Base-by-base conservation (phyloP, 2,888 invertebrate species). In the Bugulina stolonifera region DNA sequence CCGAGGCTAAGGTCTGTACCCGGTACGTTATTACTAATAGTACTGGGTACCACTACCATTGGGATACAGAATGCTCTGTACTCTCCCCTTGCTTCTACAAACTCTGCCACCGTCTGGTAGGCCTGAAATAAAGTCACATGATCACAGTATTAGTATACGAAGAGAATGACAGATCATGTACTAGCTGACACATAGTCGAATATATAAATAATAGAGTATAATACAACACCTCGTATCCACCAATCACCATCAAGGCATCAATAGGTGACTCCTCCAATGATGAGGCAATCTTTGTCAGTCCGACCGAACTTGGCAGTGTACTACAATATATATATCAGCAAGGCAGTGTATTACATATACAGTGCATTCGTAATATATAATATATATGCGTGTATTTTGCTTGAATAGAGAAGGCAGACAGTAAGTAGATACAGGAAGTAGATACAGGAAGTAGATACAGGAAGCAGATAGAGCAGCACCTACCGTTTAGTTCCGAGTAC, bases 1-100 rank as follows among this genome's bases (percentile, higher is more conserved):
- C 98, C 99, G 64, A 99, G 88, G 1, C 94, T 94, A 87, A 98
- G 96, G 85, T 97, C 96, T 0, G 96, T 96, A 72, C 99, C 99
- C 73, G 99, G 99, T 73, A 99, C 95, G 84, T 99, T 99, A 87
- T 99, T 99, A 82, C 95, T 95, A 83, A 99, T 99, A 35, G 99
- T 99, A 58, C 95, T 91, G 0, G 99, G 99, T 70, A 99, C 91
- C 77, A 97, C 92, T 75, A 92, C 91, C 79, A 99, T 90, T 0
- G 99, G 99, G 80, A 99, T 93, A 82, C 91, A 90, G 84, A 98
- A 93, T 81, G 93, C 93, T 0, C 89, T 90, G 86, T 89, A 91
- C 76, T 91, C 87, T 0, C 87, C 85, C 35, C 94, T 88, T 3
- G 88, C 89, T 77, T 93, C 92, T 74, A 88, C 88, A 76, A 97